Base-by-base conservation (phyloP, 2,888 invertebrate genomes). In the Drosophila rubida region DNA sequence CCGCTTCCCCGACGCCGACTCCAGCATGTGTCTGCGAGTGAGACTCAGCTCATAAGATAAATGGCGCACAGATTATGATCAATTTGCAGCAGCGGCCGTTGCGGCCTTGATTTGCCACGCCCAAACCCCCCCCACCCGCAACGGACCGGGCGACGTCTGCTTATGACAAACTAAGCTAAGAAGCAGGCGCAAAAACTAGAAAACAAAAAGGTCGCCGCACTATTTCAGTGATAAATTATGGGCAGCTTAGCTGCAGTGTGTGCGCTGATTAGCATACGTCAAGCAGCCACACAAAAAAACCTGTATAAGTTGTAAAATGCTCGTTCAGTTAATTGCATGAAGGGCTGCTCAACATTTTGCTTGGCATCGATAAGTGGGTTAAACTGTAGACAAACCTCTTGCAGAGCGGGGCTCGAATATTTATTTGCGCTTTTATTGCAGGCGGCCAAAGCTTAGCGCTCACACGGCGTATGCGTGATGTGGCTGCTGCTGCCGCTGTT, bases 61-160 rank as follows among this genome's bases (percentile, higher is more conserved):
- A 85, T 85, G 80, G 83, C 84, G 51, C 65, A 73, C 80, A 85
- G 89, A 85, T 85, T 85, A 85, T 85, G 84, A 85, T 85, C 84
- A 85, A 89, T 85, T 85, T 85, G 84, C 88, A 88, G 89, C 70
- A 74, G 78, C 48, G 48, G 57, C 60, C 60, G 48, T 61, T 42
- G 16, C 13, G 79, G 53, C 79, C 78, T 74, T 73, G 80, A 60
- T 61, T 61, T 42, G 74, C 67, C 87, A 88, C 89, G 81, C 19
- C 19, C 19, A 19, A n/a, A n/a, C n/a, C n/a, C n/a, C n/a, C n/a
- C 87, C 81, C 69, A 45, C 23, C 23, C 65, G 22, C 53, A 65
- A 50, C 62, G 66, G 81, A 19, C 19, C 69, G 48, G 65, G 44
- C 66, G 57, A 63, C 66, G 77, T 80, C 89, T 85, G 84, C 70